Conservation (phyloP, 2,888 invertebrate genomes). For the Polydrusus tereticollis region DNA sequence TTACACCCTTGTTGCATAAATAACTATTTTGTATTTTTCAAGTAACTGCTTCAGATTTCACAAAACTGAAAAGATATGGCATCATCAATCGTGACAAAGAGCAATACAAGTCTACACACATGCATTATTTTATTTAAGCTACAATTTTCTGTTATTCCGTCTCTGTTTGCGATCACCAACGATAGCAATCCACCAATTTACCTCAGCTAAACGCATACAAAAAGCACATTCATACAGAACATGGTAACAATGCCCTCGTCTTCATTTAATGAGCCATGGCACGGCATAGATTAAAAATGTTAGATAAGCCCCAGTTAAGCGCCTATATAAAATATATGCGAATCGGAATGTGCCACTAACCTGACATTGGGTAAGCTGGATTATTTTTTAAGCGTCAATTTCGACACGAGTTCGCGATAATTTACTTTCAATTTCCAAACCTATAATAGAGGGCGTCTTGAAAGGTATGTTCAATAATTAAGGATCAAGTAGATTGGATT, state of each 20-base stretch:
- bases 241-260: neutral
- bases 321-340: neutral
- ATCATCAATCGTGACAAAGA: too few species aligned
- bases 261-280: constrained; percentile 3
- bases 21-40: too few species aligned
- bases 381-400: neutral
- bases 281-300: constrained; percentile 12
- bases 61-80: too few species aligned
- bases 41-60: too few species aligned
- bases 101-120: too few species aligned
- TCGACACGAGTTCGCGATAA: neutral
- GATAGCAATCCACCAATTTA: constrained; percentile 10
- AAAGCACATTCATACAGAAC: neutral
- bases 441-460: neutral
- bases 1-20: too few species aligned
- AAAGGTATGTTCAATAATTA: too few species aligned
- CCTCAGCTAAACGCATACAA: neutral
- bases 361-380: neutral
- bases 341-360: constrained; percentile 19
- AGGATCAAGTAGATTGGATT: too few species aligned
- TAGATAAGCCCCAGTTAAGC: constrained; percentile 7
- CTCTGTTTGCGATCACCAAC: neutral
- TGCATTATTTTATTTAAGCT: neutral
- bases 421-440: neutral
- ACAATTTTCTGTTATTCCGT: neutral